Evolutionary conservation across 2,113 vertebrate genomes (phyloP), one percentile per base, ranked within the genome.

Genomic region (Salminus brasiliensis): DNA sequence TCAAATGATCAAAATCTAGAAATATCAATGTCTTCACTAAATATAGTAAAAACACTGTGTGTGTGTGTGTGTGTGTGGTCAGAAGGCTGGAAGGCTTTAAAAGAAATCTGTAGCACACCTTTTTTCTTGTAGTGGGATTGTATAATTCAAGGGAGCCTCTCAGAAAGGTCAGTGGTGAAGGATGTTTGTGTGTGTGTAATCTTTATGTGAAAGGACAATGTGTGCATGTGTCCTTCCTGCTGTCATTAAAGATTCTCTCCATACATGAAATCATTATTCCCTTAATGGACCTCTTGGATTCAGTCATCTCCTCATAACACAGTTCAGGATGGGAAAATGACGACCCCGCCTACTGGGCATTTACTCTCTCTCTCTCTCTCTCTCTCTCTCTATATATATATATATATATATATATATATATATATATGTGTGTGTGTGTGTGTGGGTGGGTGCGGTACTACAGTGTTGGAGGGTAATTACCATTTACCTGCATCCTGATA

Each of bases 201-300:
- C 53, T 59, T 13, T 73, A 45, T 25, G 43, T 69, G 68, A 32
- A 72, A 30, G 53, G 70, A 30, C 25, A 36, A 6, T 15, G 43
- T 32, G 49, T 53, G 30, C 52, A 23, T 69, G 23, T 65, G 29
- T 29, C 53, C 45, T 62, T 79, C 41, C 45, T 41, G 57, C 47
- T 11, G 18, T 78, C 43, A 66, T 65, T 72, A 72, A 30, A 41
- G 63, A 79, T 55, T 34, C 29, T 66, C 41, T 55, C 69, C 45
- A 73, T 79, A 65, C 60, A 73, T 72, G 11, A 43, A 62, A 29
- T 79, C 59, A 66, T 79, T 55, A 79, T 25, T 49, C 59, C 32
- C 60, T 43, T 79, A 73, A 79, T 79, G 47, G 67, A 60, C 69
- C 73, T 65, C 45, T 55, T 52, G 25, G 78, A 79, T 72, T 45